phyloP scores from a whole-genome alignment of 2,888 invertebrate species.

The Acrobasis repandana region DNA sequence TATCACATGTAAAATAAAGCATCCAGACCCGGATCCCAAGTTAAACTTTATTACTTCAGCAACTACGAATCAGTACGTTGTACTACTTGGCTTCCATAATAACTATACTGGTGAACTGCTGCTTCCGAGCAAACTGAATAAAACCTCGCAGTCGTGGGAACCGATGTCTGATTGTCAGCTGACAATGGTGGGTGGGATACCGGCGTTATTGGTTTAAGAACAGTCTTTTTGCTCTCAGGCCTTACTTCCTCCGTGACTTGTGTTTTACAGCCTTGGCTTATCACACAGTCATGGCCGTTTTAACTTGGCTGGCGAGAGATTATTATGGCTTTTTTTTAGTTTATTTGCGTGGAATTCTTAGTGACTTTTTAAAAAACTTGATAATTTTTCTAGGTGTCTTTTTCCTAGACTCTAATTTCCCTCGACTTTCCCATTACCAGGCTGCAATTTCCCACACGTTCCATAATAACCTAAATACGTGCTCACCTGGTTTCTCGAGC shows the following conservation, averaged over 20 bases:
- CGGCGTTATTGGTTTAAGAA: conserved; percentile 27
- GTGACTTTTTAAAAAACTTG: too few relatives aligned
- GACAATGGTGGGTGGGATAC: conserved; percentile 25
- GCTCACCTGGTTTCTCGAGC: too few relatives aligned
- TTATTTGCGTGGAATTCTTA: too few relatives aligned
- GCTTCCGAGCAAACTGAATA: conserved; percentile 13
- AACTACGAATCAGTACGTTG: neutral
- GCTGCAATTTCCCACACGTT: too few relatives aligned
- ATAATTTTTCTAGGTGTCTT: too few relatives aligned
- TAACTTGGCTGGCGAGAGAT: neutral
- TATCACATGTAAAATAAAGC: too few relatives aligned
- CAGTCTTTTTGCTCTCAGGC: conserved; percentile 20
- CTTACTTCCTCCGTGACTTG: conserved; percentile 16
- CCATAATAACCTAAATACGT: too few relatives aligned
- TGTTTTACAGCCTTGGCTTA: neutral
- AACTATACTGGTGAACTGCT: neutral
- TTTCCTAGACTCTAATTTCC: too few relatives aligned
- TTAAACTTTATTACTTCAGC: too few relatives aligned
- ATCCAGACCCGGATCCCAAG: too few relatives aligned
- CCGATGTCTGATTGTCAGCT: conserved; percentile 25
- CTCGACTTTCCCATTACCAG: too few relatives aligned
- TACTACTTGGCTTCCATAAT: neutral
- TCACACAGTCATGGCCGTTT: conserved; percentile 16
- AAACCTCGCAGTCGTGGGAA: conserved; percentile 24
- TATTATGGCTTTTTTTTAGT: too few relatives aligned